Percentiles rank a stretch among this genome's conserved stretches.
phyloP scores from a whole-genome alignment of 2,888 invertebrate genomes.

The Drosophila quasianomalipes region DNA sequence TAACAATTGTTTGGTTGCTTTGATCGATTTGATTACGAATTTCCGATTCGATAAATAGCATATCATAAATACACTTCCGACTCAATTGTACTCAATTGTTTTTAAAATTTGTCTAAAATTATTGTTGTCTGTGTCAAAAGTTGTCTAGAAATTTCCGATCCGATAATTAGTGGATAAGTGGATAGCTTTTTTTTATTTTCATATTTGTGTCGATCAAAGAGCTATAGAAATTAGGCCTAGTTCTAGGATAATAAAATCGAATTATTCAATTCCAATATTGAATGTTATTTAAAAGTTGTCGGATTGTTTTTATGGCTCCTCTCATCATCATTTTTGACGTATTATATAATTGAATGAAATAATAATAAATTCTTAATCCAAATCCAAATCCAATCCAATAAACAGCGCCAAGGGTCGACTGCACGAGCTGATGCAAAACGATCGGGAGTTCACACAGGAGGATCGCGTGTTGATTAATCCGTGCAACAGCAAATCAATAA shows the following conservation, averaged over 20 bases:
- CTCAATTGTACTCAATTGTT: background rate
- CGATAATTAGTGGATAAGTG: background rate
- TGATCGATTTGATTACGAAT: background rate
- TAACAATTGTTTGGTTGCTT: background rate
- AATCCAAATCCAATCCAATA: conserved; percentile 33
- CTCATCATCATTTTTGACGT: no score
- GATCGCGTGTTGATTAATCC: conserved; percentile 96
- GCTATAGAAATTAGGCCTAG: background rate
- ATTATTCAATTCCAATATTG: background rate
- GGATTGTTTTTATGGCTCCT: background rate
- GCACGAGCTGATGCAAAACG: conserved; percentile 96
- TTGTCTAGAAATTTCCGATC: background rate
- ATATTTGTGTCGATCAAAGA: background rate
- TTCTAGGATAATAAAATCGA: background rate
- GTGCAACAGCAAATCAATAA: conserved; percentile 95
- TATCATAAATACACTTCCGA: background rate
- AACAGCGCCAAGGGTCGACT: conserved; percentile 96
- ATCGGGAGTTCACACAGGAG: conserved; percentile 93
- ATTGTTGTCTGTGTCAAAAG: background rate
- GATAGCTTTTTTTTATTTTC: background rate
- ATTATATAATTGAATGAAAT: no score
- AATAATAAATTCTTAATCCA: background rate
- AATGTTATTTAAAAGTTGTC: background rate
- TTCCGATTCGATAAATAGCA: background rate
- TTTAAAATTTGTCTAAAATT: background rate